Percentiles rank a stretch among this genome's conserved stretches.
These are phyloP conservation scores for Dipodomys ordii DNA, from an alignment of 2,113 vertebrate species.

Conservation along the genomic window DNA sequence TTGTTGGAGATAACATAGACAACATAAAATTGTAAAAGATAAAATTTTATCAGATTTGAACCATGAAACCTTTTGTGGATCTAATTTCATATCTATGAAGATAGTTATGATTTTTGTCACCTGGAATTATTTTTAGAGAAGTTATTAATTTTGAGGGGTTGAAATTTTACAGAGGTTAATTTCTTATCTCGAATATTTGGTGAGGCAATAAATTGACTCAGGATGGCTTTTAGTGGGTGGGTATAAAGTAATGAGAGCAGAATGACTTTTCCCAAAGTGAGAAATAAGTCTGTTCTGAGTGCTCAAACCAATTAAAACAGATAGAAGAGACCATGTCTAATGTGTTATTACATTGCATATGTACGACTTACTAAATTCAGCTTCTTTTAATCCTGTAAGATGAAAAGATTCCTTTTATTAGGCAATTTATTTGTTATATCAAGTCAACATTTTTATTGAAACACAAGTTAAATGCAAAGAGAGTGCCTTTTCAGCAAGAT, in stretches of 20 bases:
- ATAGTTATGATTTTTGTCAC: constrained; percentile 79
- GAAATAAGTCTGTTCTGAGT: constrained; percentile 51
- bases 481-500: constrained; percentile 70
- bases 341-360: constrained; percentile 32
- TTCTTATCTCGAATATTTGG: background rate
- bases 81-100: constrained; percentile 80
- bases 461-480: constrained; percentile 61
- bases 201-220: constrained; percentile 63
- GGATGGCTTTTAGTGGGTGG: constrained; percentile 43
- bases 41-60: background rate
- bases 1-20: background rate
- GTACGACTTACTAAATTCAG: constrained; percentile 44
- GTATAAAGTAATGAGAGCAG: constrained; percentile 53
- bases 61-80: constrained; percentile 65
- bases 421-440: constrained; percentile 61
- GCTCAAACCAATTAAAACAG: constrained; percentile 56
- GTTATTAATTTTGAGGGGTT: constrained; percentile 74
- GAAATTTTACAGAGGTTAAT: constrained; percentile 59
- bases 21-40: constrained; percentile 40
- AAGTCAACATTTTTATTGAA: constrained; percentile 68
- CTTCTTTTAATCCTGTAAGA: constrained; percentile 50
- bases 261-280: constrained; percentile 61
- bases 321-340: constrained; percentile 39
- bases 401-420: constrained; percentile 31
- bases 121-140: constrained; percentile 81